These are phyloP conservation scores for Mamestra brassicae DNA, from an alignment of 2,888 invertebrate species.

Conservation along the genomic window DNA sequence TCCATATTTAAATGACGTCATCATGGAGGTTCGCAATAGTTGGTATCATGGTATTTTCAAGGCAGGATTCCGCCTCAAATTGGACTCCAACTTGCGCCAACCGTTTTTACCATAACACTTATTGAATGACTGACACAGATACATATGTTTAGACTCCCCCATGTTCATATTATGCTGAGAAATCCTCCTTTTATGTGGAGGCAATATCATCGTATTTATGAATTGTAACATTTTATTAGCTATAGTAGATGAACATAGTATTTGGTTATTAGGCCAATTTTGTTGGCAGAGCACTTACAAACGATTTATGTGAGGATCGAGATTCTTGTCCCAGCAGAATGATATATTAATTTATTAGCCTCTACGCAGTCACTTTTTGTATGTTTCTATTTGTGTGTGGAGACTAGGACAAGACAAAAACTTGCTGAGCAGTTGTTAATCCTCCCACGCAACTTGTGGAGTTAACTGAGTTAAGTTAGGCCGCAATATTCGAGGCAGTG, in stretches of 20 bases:
- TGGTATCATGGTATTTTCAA: constrained; percentile 12
- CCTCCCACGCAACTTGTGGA: constrained; percentile 33
- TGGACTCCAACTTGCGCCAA: constrained; percentile 6
- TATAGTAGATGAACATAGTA: constrained; percentile 25
- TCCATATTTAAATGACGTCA: constrained; percentile 47
- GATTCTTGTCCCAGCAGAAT: constrained; percentile 7
- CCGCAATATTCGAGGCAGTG: constrained; percentile 9
- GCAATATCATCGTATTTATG: constrained; percentile 36
- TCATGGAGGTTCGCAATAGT: constrained; percentile 12
- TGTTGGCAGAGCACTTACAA: constrained; percentile 22
- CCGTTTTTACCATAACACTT: constrained; percentile 20
- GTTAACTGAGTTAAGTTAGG: constrained; percentile 19
- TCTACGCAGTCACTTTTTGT: constrained; percentile 32
- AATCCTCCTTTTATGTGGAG: constrained; percentile 24
- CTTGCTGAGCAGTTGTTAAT: constrained; percentile 39
- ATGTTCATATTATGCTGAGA: constrained; percentile 14
- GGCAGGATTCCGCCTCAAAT: background rate
- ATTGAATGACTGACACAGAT: constrained; percentile 48
- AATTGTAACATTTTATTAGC: constrained; percentile 32
- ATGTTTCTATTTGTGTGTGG: constrained; percentile 24
- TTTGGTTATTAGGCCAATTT: constrained; percentile 23
- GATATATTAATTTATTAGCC: constrained; percentile 32
- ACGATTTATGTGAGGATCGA: constrained; percentile 15
- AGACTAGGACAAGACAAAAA: constrained; percentile 32
- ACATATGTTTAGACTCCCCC: constrained; percentile 38